These are phyloP conservation scores for Himantopus leucocephalus DNA, from an alignment of 2,113 vertebrate genomes.

Conservation along the genomic window DNA sequence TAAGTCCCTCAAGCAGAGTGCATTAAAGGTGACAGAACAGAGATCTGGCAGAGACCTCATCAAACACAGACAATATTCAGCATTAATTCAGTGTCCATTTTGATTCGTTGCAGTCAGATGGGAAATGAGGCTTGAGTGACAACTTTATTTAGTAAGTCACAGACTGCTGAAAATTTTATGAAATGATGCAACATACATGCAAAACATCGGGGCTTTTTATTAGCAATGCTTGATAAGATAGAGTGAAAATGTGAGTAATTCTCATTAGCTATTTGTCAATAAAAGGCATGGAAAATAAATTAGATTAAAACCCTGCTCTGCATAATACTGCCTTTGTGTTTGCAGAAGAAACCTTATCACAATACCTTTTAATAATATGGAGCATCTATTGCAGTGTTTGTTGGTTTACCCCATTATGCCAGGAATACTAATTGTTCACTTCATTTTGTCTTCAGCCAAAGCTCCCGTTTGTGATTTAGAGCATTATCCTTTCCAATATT, in stretches of 20 bases:
- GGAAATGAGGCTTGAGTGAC: constrained; percentile 77
- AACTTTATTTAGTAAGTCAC: constrained; percentile 74
- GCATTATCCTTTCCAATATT: not conserved
- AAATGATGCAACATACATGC: constrained; percentile 56
- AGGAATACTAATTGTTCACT: constrained; percentile 33
- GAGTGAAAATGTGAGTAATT: constrained; percentile 52
- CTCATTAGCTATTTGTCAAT: constrained; percentile 72
- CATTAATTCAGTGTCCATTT: constrained; percentile 73
- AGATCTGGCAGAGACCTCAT: constrained; percentile 68
- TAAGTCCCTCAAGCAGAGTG: constrained; percentile 71
- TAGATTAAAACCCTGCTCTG: constrained; percentile 48
- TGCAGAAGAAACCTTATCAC: constrained; percentile 48
- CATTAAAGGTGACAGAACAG: constrained; percentile 74
- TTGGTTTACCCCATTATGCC: constrained; percentile 5
- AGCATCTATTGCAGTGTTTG: not conserved
- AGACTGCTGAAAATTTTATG: constrained; percentile 71
- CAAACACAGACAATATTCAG: constrained; percentile 68
- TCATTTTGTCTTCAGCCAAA: constrained; percentile 46
- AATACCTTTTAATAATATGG: constrained; percentile 51
- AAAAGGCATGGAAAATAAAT: constrained; percentile 67
- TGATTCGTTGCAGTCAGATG: constrained; percentile 15
- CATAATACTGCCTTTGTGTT: constrained; percentile 56
- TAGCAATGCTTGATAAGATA: constrained; percentile 60
- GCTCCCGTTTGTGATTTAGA: not conserved
- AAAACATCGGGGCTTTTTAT: constrained; percentile 60